Conservation (phyloP, 2,888 invertebrate genomes). For the Dasysyrphus albostriatus region DNA sequence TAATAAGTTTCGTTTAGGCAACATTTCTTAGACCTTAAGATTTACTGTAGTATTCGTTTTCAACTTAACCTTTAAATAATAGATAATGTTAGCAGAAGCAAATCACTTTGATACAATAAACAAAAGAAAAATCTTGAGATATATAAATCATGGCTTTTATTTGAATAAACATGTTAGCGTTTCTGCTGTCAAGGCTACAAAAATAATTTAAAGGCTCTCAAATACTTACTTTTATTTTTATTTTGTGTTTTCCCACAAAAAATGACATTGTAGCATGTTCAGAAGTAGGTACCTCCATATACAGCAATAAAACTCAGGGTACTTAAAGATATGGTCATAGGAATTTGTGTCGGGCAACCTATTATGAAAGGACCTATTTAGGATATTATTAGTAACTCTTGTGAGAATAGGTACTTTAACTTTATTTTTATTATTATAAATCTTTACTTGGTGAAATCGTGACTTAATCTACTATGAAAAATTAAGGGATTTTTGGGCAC, state of each 20-base stretch:
- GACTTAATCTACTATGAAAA: background rate
- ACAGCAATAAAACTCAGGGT: background rate
- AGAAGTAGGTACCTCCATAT: background rate
- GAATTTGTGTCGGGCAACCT: background rate
- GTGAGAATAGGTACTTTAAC: background rate
- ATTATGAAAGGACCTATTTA: background rate
- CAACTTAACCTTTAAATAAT: too few species aligned
- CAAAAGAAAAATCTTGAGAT: background rate
- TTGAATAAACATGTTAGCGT: background rate
- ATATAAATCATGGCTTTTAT: background rate
- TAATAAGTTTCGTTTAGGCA: too few species aligned
- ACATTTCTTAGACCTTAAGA: too few species aligned
- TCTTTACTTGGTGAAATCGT: background rate
- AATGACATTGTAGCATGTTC: background rate
- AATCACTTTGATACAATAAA: too few species aligned
- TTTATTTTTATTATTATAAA: background rate
- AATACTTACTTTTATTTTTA: background rate
- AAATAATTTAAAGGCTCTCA: background rate
- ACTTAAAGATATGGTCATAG: background rate
- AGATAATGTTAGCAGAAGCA: too few species aligned
- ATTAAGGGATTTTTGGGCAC: background rate
- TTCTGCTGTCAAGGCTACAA: background rate
- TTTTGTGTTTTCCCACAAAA: background rate
- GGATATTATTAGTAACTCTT: background rate
- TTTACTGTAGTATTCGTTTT: too few species aligned